A percentile compares a stretch with the other conserved stretches of the same genome.
Conservation (phyloP, 2,888 invertebrate species). For the Heliconius hortense region DNA sequence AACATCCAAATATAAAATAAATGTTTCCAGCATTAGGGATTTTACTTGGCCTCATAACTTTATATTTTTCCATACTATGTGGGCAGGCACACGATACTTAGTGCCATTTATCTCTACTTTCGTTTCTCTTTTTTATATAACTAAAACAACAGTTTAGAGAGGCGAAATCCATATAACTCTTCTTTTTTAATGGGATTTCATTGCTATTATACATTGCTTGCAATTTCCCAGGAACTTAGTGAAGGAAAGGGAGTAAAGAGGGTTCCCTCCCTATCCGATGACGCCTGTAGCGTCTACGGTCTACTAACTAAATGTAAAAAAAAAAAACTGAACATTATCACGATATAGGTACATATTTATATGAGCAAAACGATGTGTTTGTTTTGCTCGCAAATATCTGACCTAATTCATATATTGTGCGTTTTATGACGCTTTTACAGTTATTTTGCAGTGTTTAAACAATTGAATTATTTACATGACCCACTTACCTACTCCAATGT, state of each 20-base stretch:
- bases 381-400: not conserved
- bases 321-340: not conserved
- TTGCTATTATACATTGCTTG: no score
- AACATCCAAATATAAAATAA: no score
- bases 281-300: not conserved
- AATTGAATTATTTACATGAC: slow-evolving; percentile 13
- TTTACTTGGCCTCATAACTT: not conserved
- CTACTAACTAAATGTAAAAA: no score
- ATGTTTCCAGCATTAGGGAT: no score
- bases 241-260: no score
- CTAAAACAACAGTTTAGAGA: no score
- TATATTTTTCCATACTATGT: not conserved
- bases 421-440: slow-evolving; percentile 13
- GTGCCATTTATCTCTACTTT: not conserved
- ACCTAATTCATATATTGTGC: not conserved
- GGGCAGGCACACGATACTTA: not conserved
- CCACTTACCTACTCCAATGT: slow-evolving; percentile 14
- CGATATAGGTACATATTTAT: not conserved
- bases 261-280: not conserved
- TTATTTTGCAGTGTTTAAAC: slow-evolving; percentile 5
- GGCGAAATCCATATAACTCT: no score
- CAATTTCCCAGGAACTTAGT: no score
- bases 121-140: not conserved
- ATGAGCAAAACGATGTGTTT: not conserved
- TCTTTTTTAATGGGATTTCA: no score